Percentiles rank a stretch among this genome's conserved stretches.
These are phyloP conservation scores for Pangasius sanitwongsei DNA, from an alignment of 2,797 vertebrate genomes.

Conservation along the genomic window DNA sequence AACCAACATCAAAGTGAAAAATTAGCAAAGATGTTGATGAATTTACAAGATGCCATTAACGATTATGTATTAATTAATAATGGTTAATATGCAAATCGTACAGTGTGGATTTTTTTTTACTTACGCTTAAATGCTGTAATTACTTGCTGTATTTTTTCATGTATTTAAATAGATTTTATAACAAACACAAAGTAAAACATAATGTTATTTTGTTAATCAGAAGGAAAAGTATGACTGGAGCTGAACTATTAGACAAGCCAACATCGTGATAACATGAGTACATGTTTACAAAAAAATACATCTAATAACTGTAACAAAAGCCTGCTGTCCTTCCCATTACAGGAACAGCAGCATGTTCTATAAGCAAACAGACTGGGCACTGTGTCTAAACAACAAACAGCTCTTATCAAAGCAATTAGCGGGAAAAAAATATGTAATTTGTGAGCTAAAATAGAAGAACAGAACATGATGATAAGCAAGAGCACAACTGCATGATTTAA, in stretches of 20 bases:
- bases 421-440: slow-evolving; percentile 24
- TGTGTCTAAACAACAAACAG: slow-evolving; percentile 36
- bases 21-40: background rate
- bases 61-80: background rate
- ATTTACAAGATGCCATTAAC: background rate
- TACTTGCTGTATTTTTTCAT: background rate
- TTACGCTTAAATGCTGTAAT: background rate
- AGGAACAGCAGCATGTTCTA: slow-evolving; percentile 16
- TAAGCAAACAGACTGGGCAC: slow-evolving; percentile 21
- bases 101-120: background rate
- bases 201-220: background rate
- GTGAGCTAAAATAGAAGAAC: slow-evolving; percentile 20
- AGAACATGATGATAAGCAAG: background rate
- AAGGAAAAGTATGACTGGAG: slow-evolving; percentile 8
- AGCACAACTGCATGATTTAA: background rate
- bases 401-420: slow-evolving; percentile 41
- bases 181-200: too few species aligned
- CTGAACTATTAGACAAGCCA: slow-evolving; percentile 12
- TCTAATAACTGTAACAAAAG: slow-evolving; percentile 29
- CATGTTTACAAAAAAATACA: slow-evolving; percentile 11
- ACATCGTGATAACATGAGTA: background rate
- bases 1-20: background rate
- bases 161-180: background rate
- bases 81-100: background rate
- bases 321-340: background rate